These are phyloP conservation scores for Eupsilia transversa DNA, from an alignment of 2,888 invertebrate species.

Conservation along the genomic window DNA sequence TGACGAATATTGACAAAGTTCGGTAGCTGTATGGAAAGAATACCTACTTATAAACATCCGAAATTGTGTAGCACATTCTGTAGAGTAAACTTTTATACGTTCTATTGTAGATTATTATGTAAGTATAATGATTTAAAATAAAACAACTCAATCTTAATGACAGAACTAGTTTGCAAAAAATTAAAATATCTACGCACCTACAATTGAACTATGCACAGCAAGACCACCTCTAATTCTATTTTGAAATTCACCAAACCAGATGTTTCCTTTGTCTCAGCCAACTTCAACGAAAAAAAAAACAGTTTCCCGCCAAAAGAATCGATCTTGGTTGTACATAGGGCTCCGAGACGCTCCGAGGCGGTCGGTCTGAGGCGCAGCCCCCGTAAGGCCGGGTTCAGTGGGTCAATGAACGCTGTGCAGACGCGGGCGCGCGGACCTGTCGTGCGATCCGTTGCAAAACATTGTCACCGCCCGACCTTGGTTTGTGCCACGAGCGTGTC, in stretches of 20 bases:
- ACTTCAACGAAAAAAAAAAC: constrained; percentile 34
- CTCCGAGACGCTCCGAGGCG: constrained; percentile 60
- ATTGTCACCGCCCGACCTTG: constrained; percentile 79
- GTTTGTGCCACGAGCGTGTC: constrained; percentile 66
- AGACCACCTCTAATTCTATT: constrained; percentile 54
- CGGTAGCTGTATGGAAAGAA: background rate
- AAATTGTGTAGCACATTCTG: background rate
- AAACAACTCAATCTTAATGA: background rate
- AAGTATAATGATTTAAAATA: background rate
- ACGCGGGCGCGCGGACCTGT: constrained; percentile 77
- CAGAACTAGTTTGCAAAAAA: background rate
- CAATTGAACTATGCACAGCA: constrained; percentile 10
- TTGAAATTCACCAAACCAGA: constrained; percentile 53
- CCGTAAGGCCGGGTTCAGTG: constrained; percentile 82
- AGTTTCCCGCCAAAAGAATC: constrained; percentile 62
- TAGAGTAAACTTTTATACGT: background rate
- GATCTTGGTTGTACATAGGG: constrained; percentile 51
- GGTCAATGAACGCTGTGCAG: constrained; percentile 86
- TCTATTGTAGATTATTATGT: no score
- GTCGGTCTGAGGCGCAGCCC: constrained; percentile 65
- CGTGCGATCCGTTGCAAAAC: constrained; percentile 84
- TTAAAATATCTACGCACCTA: background rate
- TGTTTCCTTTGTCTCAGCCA: constrained; percentile 51
- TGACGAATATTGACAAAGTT: constrained; percentile 15
- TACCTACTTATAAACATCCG: background rate